Evolutionary conservation across 2,888 invertebrate genomes (phyloP), one percentile per base, ranked within the genome.

Genomic region (Pristionchus arcanus): DNA sequence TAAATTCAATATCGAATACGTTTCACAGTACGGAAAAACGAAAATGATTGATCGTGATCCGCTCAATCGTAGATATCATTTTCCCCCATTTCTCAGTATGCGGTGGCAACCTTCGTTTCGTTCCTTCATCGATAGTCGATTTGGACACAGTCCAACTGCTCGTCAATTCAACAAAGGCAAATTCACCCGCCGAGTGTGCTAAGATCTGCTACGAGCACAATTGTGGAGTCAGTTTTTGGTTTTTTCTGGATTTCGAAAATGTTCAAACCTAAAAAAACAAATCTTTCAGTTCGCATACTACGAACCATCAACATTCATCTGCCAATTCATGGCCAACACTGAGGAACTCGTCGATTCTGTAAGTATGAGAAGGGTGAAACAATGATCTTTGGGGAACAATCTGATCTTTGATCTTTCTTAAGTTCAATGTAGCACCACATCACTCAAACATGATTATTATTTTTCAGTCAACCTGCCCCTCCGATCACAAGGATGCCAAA

Each of bases 151-250:
- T 93, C 16, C 92, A 92, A 59, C 90, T 93, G 25, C 91, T 93
- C 49, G 90, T 93, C 49, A 93, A 93, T 90, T 89, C 90, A 25
- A 92, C 93, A 19, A 88, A 81, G 3, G 92, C 91, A 9, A 83
- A 89, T 31, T 90, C 90, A 3, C 90, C 93, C 0, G 91, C 90
- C n/a, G 92, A 92, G n/a, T 93, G 93, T 89, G 93, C 93, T 16
- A 84, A 89, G 55, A 59, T 90, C 49, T 93, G 93, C 88, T 93
- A 91, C 86, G 87, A 90, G 16, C 89, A 91, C 37, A 89, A 91
- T 34, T 93, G 93, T 85, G 93, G 92, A 89, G 93, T 93, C 90
- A 85, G 92, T 90, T n/a, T 21, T 77, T n/a, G n/a, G n/a, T n/a
- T 49, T 31, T 31, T 0, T 16, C 42, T 49, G 42, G 15, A 55